Evolutionary conservation across 1,140 invertebrate genomes (phyloP).

Genomic region (Zaprionus taronus): DNA sequence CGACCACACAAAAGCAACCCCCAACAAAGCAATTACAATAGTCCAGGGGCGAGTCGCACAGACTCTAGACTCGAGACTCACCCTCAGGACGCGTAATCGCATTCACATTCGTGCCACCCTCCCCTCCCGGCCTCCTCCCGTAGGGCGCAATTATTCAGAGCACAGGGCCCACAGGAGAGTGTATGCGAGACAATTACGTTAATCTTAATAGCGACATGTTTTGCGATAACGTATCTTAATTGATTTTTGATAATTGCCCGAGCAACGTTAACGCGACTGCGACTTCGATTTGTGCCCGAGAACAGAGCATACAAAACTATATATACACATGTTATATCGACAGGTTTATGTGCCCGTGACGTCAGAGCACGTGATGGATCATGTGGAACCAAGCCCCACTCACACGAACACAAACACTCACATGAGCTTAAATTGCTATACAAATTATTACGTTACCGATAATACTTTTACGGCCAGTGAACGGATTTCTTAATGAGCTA

Average conservation of each 20-base stretch:
- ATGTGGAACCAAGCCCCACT: slow-evolving; percentile 47
- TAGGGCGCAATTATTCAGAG: slow-evolving; percentile 41
- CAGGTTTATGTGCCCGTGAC: slow-evolving; percentile 51
- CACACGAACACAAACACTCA: slow-evolving; percentile 41
- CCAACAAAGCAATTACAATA: slow-evolving; percentile 18
- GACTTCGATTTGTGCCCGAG: slow-evolving; percentile 41
- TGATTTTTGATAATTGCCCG: slow-evolving; percentile 68
- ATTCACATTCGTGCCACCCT: neutral
- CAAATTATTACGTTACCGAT: slow-evolving; percentile 65
- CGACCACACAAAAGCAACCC: slow-evolving; percentile 3
- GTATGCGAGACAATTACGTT: slow-evolving; percentile 68
- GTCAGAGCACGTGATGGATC: slow-evolving; percentile 80
- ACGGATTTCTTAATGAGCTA: slow-evolving; percentile 78
- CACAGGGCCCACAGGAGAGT: neutral
- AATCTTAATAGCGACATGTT: slow-evolving; percentile 64
- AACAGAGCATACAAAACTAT: slow-evolving; percentile 46
- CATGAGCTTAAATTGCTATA: slow-evolving; percentile 40
- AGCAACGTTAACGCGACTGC: slow-evolving; percentile 46
- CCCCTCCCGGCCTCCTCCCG: neutral
- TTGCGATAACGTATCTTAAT: slow-evolving; percentile 74
- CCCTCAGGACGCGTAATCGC: slow-evolving; percentile 12
- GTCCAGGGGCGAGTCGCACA: neutral
- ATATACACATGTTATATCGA: slow-evolving; percentile 19
- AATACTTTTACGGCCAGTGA: slow-evolving; percentile 69
- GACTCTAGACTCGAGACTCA: neutral